A percentile compares a stretch with the other conserved stretches of the same genome.
Conservation (phyloP, 2,888 invertebrate species). For the Nematopogon swammerdamellus region DNA sequence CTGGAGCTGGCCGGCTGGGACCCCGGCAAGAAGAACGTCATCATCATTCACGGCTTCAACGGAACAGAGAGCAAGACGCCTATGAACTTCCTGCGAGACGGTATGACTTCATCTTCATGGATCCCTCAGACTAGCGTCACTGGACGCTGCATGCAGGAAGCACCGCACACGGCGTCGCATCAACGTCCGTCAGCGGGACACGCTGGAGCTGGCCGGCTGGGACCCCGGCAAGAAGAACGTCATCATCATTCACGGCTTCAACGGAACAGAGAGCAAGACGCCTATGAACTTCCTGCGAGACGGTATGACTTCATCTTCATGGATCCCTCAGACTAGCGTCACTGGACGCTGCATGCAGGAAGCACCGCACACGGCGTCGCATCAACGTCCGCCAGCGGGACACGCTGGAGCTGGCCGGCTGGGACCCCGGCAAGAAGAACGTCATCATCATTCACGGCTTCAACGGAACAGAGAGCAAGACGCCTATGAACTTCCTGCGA, state of each 20-base stretch:
- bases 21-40: slow-evolving; percentile 61
- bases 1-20: too few relatives aligned
- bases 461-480: slow-evolving; percentile 70
- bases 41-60: slow-evolving; percentile 77
- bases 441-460: slow-evolving; percentile 76
- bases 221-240: slow-evolving; percentile 64
- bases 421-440: slow-evolving; percentile 63
- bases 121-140: too few relatives aligned
- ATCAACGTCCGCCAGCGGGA: slow-evolving; percentile 61
- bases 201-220: slow-evolving; percentile 65
- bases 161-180: slow-evolving; percentile 18
- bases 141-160: too few relatives aligned
- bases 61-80: slow-evolving; percentile 70
- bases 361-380: too few relatives aligned
- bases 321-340: too few relatives aligned
- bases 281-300: slow-evolving; percentile 69
- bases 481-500: slow-evolving; percentile 65
- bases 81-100: slow-evolving; percentile 66
- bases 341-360: too few relatives aligned
- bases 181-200: slow-evolving; percentile 58
- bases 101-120: too few relatives aligned
- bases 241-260: slow-evolving; percentile 74
- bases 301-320: too few relatives aligned
- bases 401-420: slow-evolving; percentile 62
- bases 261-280: slow-evolving; percentile 67